Base-by-base conservation (phyloP, 2,113 vertebrate species). In the Phodopus roborovskii region DNA sequence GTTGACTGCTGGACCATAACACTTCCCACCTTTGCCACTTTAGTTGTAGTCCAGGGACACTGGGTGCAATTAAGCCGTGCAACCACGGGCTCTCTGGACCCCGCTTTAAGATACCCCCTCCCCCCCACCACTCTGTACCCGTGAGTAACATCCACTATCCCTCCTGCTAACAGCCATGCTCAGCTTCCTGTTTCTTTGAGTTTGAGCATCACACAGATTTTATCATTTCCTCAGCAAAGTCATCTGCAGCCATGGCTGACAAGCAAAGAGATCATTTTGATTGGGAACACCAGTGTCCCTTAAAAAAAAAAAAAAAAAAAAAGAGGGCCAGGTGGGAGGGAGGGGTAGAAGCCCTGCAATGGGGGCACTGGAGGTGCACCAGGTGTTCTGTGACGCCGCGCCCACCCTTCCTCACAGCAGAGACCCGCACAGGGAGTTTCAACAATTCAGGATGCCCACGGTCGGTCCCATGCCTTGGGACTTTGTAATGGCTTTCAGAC, bases 381-480 rank as follows among this genome's bases (percentile, higher is more conserved):
- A 0, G 24, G 22, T 15, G 0, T 64, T 62, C 68, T 87, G 85
- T 33, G 16, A 9, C 11, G 7, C 22, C 56, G 28, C 28, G 28
- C 7, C 39, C 2, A 16, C 74, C 9, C 4, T 56, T 50, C 42
- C 8, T n/a, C 42, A 28, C 60, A 3, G 11, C 13, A 50, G 12
- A 50, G 0, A 62, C 53, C 5, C 68, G 20, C 1, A 13, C 1
- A 19, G 39, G n/a, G 78, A 74, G 33, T 48, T 78, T 13, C 28
- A 62, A 60, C 26, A 9, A 17, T 3, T 50, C 2, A 6, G 0
- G 11, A 15, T 28, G 4, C n/a, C 3, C 79, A 48, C 22, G 39
- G 24, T 48, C 22, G 89, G n/a, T 64, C 30, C 11, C 17, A 48
- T 17, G 5, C 2, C 2, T 73, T 88, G 74, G 48, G 56, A 58